phyloP scores from a whole-genome alignment of 2,797 vertebrate species.

The Hemibagrus guttatus region DNA sequence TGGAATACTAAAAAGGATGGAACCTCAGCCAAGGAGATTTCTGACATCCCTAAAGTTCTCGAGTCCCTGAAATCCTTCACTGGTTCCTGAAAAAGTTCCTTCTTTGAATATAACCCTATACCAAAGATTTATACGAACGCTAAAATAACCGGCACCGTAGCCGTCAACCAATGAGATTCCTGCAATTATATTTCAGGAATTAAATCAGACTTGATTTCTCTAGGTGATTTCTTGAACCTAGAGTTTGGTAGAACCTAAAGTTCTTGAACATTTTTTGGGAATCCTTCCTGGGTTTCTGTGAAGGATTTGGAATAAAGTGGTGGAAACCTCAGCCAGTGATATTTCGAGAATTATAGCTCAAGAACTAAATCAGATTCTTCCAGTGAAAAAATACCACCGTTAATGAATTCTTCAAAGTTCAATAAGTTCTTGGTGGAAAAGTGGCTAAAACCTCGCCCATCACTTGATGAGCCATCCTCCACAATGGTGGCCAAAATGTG shows the following conservation, averaged over 20 bases:
- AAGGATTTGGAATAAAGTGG: background rate
- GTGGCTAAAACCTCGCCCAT: conserved; percentile 3
- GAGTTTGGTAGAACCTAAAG: too few relatives aligned
- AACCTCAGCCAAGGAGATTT: background rate
- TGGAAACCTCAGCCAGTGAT: background rate
- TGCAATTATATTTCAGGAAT: background rate
- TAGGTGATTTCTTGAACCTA: background rate
- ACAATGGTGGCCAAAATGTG: background rate
- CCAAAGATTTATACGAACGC: background rate
- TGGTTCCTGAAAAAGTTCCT: background rate
- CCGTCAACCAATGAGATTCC: background rate
- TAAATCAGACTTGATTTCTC: background rate
- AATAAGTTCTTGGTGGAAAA: conserved; percentile 13
- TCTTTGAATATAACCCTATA: background rate
- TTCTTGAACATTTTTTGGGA: too few relatives aligned
- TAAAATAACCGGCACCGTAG: background rate
- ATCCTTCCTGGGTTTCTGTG: too few relatives aligned
- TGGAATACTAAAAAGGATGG: background rate
- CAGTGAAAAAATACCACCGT: background rate
- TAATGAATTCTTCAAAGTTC: background rate
- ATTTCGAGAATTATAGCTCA: background rate
- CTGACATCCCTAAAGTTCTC: background rate
- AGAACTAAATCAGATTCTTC: background rate
- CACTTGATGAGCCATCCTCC: background rate
- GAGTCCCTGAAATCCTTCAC: background rate